Conservation (phyloP, 53 echinoderm and acorn worm genomes). For the Mesocentrotus franciscanus region DNA sequence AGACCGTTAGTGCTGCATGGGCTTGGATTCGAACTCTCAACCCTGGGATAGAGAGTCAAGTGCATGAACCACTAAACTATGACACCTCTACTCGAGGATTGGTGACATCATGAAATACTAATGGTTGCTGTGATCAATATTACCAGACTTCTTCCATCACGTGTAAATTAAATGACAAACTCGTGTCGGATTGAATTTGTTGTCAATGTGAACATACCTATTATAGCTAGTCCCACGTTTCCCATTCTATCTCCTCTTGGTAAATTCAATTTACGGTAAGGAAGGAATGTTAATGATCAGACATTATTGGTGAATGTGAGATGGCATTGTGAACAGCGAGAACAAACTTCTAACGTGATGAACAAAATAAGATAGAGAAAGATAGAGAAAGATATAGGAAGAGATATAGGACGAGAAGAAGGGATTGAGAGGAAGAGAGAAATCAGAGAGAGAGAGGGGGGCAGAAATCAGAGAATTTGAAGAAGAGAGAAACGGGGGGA, state of each 20-base stretch:
- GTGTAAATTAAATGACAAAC: background rate
- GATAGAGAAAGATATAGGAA: background rate
- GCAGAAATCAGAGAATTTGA: background rate
- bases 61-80: no score
- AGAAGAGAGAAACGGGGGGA: background rate
- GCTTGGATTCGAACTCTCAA: no score
- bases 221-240: conserved; percentile 40
- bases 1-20: no score
- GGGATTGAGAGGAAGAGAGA: background rate
- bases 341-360: background rate
- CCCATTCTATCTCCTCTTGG: background rate
- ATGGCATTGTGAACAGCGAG: background rate
- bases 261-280: conserved; percentile 16
- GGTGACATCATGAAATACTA: background rate
- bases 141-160: background rate
- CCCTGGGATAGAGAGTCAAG: no score
- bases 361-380: background rate
- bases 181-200: background rate
- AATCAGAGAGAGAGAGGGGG: background rate
- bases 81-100: background rate
- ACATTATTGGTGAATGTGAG: conserved; percentile 48
- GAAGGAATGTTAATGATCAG: conserved; percentile 43
- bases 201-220: conserved; percentile 1
- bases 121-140: background rate
- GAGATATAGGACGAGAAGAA: background rate